Conservation (phyloP, 2,113 vertebrate genomes). For the Chloropsis hardwickii region DNA sequence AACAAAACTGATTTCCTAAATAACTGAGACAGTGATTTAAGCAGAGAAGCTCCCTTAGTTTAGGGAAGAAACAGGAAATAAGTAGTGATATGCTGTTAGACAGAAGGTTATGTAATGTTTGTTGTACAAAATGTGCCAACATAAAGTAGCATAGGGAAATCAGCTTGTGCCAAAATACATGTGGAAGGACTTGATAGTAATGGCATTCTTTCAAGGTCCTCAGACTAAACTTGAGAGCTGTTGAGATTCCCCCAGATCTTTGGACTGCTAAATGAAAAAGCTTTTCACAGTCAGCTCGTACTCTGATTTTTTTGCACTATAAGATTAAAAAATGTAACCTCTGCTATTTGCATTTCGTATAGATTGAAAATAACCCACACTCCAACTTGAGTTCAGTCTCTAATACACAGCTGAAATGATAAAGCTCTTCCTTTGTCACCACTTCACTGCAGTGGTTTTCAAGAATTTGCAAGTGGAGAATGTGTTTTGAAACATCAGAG, state of each 20-base stretch:
- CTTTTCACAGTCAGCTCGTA: not conserved
- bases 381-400: not conserved
- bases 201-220: constrained; percentile 21
- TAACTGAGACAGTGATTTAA: not conserved
- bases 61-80: constrained; percentile 31
- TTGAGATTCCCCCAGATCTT: not conserved
- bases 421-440: not conserved
- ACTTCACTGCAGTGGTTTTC: not conserved
- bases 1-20: not conserved
- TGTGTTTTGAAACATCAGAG: not conserved
- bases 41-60: not conserved
- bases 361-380: not conserved
- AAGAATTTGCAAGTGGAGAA: not conserved
- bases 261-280: not conserved
- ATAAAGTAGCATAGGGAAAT: not conserved
- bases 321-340: not conserved
- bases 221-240: constrained; percentile 5
- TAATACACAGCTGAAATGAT: not conserved
- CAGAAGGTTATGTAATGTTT: not conserved
- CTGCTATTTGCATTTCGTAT: not conserved
- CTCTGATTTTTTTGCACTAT: not conserved
- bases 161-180: not conserved
- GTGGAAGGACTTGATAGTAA: not conserved
- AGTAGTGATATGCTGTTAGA: constrained; percentile 5
- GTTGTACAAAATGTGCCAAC: not conserved